Evolutionary conservation across 2,797 vertebrate genomes (phyloP).

Genomic region (Toxotes lorentzi): DNA sequence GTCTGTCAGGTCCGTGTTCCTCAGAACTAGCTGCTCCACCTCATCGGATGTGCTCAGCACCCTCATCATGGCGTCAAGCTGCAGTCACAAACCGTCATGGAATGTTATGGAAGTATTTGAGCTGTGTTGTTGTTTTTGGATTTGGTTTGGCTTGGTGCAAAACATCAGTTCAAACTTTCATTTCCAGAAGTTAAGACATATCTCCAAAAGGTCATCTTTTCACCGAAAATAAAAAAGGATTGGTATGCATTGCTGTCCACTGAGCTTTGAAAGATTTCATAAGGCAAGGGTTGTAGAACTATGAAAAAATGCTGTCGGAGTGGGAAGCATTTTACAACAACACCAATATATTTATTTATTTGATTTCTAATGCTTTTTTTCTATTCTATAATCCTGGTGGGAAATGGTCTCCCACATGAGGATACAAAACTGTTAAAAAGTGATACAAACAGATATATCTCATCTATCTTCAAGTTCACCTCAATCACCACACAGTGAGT

Average conservation of each 20-base stretch:
- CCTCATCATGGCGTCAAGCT: constrained; percentile 84
- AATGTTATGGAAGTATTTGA: background rate
- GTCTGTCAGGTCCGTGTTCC: constrained; percentile 88
- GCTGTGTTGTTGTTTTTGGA: background rate
- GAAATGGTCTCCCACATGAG: background rate
- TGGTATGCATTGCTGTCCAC: constrained; percentile 5
- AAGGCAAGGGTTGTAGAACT: constrained; percentile 7
- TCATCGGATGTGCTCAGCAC: constrained; percentile 83
- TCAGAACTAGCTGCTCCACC: constrained; percentile 88
- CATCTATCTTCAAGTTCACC: constrained; percentile 33
- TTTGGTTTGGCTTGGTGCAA: constrained; percentile 9
- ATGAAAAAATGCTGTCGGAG: background rate
- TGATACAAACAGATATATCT: constrained; percentile 25
- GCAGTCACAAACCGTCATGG: constrained; percentile 17
- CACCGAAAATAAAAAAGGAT: background rate
- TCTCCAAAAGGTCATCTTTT: constrained; percentile 18
- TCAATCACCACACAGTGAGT: constrained; percentile 10
- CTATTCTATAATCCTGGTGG: background rate
- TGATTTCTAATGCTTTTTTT: background rate
- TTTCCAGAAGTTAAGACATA: constrained; percentile 1
- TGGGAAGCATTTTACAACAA: background rate
- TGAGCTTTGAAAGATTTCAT: constrained; percentile 20
- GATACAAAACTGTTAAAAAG: constrained; percentile 24
- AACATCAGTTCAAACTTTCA: background rate
- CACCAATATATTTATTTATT: constrained; percentile 1